A percentile compares a stretch with the other conserved stretches of the same genome.
phyloP scores from a whole-genome alignment of 2,797 vertebrate genomes.

The Rhadinocentrus ornatus region DNA sequence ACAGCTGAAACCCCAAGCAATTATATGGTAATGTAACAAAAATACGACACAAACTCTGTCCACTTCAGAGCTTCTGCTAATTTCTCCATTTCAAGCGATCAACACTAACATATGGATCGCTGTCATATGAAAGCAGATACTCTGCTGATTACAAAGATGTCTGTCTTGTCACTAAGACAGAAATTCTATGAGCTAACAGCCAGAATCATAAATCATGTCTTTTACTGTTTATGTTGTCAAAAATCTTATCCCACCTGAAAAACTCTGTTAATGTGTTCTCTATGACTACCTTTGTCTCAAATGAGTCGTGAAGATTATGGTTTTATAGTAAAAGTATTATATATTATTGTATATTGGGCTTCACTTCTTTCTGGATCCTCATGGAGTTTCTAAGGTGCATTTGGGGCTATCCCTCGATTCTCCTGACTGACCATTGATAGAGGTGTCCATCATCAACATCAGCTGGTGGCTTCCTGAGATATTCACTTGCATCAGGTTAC shows the following conservation, averaged over 20 bases:
- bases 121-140: background rate
- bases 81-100: background rate
- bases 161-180: background rate
- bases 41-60: background rate
- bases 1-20: background rate
- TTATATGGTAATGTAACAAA: background rate
- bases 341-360: too few species aligned
- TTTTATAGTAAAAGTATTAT: background rate
- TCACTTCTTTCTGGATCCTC: background rate
- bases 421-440: background rate
- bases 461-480: background rate
- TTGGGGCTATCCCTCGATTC: background rate
- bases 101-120: background rate
- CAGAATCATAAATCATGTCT: background rate
- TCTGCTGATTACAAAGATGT: background rate
- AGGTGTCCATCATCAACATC: background rate
- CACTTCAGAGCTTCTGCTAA: background rate
- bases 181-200: background rate
- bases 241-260: too few species aligned
- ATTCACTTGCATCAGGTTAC: background rate
- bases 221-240: background rate
- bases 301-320: background rate
- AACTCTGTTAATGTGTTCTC: too few species aligned
- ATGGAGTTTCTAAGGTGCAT: background rate
- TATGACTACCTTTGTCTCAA: too few species aligned